phyloP scores from a whole-genome alignment of 2,113 vertebrate species.

The Lepus americanus region DNA sequence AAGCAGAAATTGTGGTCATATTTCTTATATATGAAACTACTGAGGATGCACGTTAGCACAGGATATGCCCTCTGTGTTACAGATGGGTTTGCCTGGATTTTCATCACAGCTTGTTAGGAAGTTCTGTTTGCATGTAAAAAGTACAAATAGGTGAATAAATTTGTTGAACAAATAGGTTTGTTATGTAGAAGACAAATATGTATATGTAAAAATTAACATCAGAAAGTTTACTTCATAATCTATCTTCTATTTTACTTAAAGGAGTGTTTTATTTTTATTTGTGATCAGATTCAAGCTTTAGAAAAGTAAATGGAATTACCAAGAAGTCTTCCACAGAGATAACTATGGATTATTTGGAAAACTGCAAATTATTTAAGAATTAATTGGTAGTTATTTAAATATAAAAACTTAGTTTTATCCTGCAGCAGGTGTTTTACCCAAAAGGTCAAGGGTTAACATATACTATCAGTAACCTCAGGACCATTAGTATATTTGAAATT shows the following conservation, averaged over 20 bases:
- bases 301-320: background rate
- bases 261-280: too few species aligned
- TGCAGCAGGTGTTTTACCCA: accelerated
- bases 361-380: too few species aligned
- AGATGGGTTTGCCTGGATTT: too few species aligned
- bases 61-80: too few species aligned
- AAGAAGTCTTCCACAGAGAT: background rate
- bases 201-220: background rate
- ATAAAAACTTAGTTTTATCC: background rate
- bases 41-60: too few species aligned
- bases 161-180: background rate
- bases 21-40: too few species aligned
- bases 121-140: background rate
- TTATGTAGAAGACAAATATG: background rate
- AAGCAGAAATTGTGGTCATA: too few species aligned
- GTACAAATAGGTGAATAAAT: background rate
- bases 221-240: background rate
- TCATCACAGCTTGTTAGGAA: background rate
- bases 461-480: background rate
- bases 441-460: background rate
- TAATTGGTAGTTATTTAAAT: background rate
- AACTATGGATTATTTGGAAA: background rate
- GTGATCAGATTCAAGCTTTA: background rate
- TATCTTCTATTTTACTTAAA: background rate
- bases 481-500: background rate